Conservation (phyloP, 2,888 invertebrate genomes). For the Aleiodes alternator region DNA sequence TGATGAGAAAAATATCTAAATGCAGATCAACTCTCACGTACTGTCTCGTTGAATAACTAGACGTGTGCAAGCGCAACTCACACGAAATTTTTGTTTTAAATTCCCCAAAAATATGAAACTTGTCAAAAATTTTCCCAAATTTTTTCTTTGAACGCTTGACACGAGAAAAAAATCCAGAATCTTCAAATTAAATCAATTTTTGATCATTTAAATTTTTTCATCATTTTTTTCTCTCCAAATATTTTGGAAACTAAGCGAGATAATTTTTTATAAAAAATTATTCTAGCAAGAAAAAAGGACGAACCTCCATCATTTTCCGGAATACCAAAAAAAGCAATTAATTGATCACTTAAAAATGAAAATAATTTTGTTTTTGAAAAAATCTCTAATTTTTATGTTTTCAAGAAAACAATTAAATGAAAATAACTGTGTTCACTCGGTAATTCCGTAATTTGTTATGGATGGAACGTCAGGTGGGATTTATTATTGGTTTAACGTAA, state of each 20-base stretch:
- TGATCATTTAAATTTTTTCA: background rate
- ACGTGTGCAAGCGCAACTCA: no score
- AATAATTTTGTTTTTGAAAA: background rate
- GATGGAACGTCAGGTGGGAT: constrained; percentile 66
- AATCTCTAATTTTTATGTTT: background rate
- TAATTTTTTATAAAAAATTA: no score
- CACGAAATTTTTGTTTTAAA: no score
- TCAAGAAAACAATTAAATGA: background rate
- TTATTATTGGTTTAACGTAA: constrained; percentile 64
- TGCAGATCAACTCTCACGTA: constrained; percentile 70
- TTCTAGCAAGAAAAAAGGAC: no score
- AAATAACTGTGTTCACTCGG: background rate
- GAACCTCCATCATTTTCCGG: no score
- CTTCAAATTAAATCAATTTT: background rate
- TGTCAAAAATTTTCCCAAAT: no score
- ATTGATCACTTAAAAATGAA: no score
- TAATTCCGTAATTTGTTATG: constrained; percentile 15
- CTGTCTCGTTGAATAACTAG: constrained; percentile 64
- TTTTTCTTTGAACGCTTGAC: background rate
- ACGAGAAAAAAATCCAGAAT: no score
- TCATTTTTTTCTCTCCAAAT: no score
- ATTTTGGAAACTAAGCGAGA: no score
- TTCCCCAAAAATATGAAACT: no score
- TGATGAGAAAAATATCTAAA: constrained; percentile 73
- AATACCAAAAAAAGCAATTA: no score